Percentiles rank a stretch among this genome's conserved stretches.
Conservation (phyloP, 2,113 vertebrate species). For the Crotalus viridis region DNA sequence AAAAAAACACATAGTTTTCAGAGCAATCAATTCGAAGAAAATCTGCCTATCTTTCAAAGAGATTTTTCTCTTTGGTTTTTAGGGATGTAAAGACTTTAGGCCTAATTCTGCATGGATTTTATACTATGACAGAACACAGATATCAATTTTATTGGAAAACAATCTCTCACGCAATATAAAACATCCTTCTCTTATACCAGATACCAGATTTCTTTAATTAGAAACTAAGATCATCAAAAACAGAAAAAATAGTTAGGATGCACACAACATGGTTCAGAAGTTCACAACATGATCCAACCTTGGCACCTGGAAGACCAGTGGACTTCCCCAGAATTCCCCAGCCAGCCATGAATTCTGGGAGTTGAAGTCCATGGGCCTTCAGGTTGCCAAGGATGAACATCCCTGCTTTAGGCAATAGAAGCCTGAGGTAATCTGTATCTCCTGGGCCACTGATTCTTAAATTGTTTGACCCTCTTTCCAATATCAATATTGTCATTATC, state of each 20-base stretch:
- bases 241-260: not conserved
- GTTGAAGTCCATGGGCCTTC: not conserved
- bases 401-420: not conserved
- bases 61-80: not conserved
- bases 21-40: conserved; percentile 1
- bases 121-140: not conserved
- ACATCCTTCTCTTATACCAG: not conserved
- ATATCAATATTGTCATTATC: not conserved
- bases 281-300: not conserved
- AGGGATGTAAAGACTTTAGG: not conserved
- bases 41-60: not conserved
- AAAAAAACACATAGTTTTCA: conserved; percentile 11
- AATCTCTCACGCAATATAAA: not conserved
- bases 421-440: not conserved
- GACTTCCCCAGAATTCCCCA: not conserved
- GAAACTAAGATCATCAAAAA: not conserved
- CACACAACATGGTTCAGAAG: not conserved
- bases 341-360: not conserved
- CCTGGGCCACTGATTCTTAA: not conserved
- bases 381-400: not conserved
- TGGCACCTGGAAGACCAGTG: not conserved
- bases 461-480: not conserved
- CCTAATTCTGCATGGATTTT: not conserved
- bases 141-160: not conserved
- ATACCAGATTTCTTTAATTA: too few relatives aligned